phyloP scores from a whole-genome alignment of 1,140 invertebrate species.

The Drosophila arizonae region DNA sequence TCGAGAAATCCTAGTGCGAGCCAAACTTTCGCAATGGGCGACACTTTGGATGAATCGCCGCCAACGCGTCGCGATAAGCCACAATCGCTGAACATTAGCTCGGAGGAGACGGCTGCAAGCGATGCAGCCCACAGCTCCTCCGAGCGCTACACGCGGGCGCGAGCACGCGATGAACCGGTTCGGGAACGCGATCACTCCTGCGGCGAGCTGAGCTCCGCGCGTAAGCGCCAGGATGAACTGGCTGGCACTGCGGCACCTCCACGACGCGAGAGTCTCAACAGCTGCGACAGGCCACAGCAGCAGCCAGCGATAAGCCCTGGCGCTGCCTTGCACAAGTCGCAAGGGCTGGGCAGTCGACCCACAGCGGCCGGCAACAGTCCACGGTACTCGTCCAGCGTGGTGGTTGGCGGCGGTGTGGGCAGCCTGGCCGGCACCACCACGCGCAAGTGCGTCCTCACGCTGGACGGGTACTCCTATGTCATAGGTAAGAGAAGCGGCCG shows the following conservation, averaged over 20 bases:
- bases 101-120: slow-evolving; percentile 41
- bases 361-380: slow-evolving; percentile 9
- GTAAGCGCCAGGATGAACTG: slow-evolving; percentile 67
- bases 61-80: slow-evolving; percentile 74
- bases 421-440: slow-evolving; percentile 82
- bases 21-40: slow-evolving; percentile 49
- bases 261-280: slow-evolving; percentile 75
- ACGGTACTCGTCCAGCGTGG: slow-evolving; percentile 67
- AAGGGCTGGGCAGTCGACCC: slow-evolving; percentile 17
- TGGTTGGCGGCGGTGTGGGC: slow-evolving; percentile 57
- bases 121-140: not conserved
- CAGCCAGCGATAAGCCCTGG: slow-evolving; percentile 44
- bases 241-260: slow-evolving; percentile 31
- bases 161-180: slow-evolving; percentile 49
- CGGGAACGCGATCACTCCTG: slow-evolving; percentile 69
- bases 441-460: slow-evolving; percentile 89
- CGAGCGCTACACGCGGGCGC: slow-evolving; percentile 41
- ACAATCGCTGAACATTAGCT: slow-evolving; percentile 62
- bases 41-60: slow-evolving; percentile 62
- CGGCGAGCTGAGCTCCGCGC: slow-evolving; percentile 57
- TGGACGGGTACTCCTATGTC: slow-evolving; percentile 91
- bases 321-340: slow-evolving; percentile 37
- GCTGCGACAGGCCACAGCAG: slow-evolving; percentile 38
- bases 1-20: slow-evolving; percentile 6
- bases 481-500: slow-evolving; percentile 86